Conservation (phyloP, 2,888 invertebrate genomes). For the Drosophila anomalipes region DNA sequence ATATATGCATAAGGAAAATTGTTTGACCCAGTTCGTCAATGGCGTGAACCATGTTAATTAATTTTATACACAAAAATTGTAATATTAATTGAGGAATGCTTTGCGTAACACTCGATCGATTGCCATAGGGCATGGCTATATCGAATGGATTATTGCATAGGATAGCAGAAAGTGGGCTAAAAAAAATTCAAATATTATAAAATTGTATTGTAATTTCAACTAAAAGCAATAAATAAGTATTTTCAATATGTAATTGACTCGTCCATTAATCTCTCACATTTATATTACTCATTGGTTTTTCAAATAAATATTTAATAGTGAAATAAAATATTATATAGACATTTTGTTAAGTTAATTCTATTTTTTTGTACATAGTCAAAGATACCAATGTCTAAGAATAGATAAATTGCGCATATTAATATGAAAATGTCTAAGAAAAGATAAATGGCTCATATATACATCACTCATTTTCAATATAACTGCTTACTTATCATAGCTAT, state of each 20-base stretch:
- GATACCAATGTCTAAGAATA: not conserved
- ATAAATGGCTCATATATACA: constrained; percentile 1
- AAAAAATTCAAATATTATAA: not conserved
- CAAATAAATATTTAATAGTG: not conserved
- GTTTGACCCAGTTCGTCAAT: constrained; percentile 65
- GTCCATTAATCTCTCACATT: not conserved
- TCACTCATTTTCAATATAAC: not conserved
- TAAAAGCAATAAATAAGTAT: not conserved
- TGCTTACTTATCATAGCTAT: too few relatives aligned
- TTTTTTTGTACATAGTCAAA: not conserved
- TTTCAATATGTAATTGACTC: not conserved
- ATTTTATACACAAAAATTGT: constrained; percentile 34
- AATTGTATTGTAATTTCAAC: not conserved
- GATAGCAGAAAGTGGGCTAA: not conserved
- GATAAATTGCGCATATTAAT: constrained; percentile 8
- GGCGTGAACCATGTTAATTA: constrained; percentile 76
- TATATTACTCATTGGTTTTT: not conserved
- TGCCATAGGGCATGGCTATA: constrained; percentile 7
- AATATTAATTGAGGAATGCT: constrained; percentile 16
- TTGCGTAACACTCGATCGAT: constrained; percentile 22
- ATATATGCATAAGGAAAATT: constrained; percentile 35
- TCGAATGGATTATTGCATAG: not conserved
- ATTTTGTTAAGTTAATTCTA: not conserved
- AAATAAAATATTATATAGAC: not conserved
- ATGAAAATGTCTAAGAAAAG: not conserved